Evolutionary conservation across 92 coral and sea anemone genomes (phyloP).

Genomic region (Porites evermanni): DNA sequence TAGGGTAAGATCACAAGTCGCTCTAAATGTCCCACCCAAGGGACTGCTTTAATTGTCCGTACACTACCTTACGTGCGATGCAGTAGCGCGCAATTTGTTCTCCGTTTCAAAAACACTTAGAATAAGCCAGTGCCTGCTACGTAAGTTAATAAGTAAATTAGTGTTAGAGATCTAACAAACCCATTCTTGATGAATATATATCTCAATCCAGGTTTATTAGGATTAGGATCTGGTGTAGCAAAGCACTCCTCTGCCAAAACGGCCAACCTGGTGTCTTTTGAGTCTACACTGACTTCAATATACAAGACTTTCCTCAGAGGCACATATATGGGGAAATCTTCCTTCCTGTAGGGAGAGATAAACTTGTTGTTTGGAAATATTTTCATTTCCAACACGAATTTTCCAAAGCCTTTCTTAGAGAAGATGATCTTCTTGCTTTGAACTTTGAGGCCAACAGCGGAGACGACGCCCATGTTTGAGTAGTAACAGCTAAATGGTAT

Average conservation of each 20-base stretch:
- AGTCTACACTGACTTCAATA: conserved; percentile 29
- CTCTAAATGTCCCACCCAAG: too few species aligned
- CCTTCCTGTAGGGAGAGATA: background rate
- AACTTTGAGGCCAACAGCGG: conserved; percentile 37
- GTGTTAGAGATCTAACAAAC: background rate
- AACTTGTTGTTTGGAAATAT: conserved; percentile 18
- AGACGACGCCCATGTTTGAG: conserved; percentile 47
- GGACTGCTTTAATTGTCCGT: too few species aligned
- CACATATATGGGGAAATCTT: conserved; percentile 26
- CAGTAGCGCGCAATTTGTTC: too few species aligned
- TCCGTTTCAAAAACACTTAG: too few species aligned
- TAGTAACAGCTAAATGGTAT: conserved; percentile 48
- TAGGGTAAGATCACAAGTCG: too few species aligned
- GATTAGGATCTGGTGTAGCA: conserved; percentile 41
- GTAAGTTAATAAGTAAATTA: too few species aligned
- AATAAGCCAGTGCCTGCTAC: too few species aligned
- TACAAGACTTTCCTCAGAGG: conserved; percentile 11
- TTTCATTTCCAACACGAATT: conserved; percentile 31
- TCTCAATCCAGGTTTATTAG: conserved; percentile 24
- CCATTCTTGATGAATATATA: conserved; percentile 41
- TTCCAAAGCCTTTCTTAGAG: conserved; percentile 32
- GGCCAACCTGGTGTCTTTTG: conserved; percentile 20
- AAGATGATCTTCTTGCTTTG: conserved; percentile 41
- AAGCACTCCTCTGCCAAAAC: conserved; percentile 45
- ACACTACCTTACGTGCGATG: too few species aligned